Evolutionary conservation across 2,888 invertebrate genomes (phyloP).

Genomic region (Lampropteryx suffumata): DNA sequence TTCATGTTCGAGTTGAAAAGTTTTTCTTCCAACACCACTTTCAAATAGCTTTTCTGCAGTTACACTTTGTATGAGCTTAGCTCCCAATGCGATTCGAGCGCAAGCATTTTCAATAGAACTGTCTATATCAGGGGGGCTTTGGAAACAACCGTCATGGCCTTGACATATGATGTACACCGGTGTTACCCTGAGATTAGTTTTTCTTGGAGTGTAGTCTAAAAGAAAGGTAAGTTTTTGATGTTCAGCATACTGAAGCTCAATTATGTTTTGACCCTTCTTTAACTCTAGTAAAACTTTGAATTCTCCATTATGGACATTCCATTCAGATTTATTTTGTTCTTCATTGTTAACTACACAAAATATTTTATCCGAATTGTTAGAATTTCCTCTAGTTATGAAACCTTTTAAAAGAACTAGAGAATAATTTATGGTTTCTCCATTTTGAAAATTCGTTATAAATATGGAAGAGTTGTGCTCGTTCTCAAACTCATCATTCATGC

Average conservation of each 20-base stretch:
- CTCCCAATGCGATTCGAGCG: slow-evolving; percentile 88
- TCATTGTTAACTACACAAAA: slow-evolving; percentile 67
- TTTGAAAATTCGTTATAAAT: slow-evolving; percentile 83
- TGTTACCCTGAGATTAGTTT: slow-evolving; percentile 85
- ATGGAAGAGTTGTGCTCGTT: slow-evolving; percentile 72
- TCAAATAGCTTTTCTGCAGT: slow-evolving; percentile 94
- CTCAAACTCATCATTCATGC: slow-evolving; percentile 66
- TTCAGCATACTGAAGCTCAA: slow-evolving; percentile 83
- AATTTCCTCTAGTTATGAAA: slow-evolving; percentile 73
- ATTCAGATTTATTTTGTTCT: slow-evolving; percentile 70
- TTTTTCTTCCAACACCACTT: slow-evolving; percentile 89
- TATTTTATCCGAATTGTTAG: slow-evolving; percentile 68
- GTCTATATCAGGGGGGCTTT: slow-evolving; percentile 85
- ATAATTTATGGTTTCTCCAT: slow-evolving; percentile 84
- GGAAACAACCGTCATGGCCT: slow-evolving; percentile 90
- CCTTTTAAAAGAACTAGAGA: slow-evolving; percentile 85
- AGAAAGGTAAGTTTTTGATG: slow-evolving; percentile 68
- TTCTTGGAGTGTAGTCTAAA: slow-evolving; percentile 82
- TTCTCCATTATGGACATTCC: slow-evolving; percentile 85
- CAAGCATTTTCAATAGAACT: slow-evolving; percentile 88
- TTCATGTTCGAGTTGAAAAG: slow-evolving; percentile 90
- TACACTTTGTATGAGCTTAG: slow-evolving; percentile 92
- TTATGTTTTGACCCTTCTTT: slow-evolving; percentile 83
- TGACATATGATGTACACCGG: slow-evolving; percentile 93
- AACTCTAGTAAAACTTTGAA: slow-evolving; percentile 88